phyloP scores from a whole-genome alignment of 2,113 vertebrate genomes.

The Mormyrus lacerda region DNA sequence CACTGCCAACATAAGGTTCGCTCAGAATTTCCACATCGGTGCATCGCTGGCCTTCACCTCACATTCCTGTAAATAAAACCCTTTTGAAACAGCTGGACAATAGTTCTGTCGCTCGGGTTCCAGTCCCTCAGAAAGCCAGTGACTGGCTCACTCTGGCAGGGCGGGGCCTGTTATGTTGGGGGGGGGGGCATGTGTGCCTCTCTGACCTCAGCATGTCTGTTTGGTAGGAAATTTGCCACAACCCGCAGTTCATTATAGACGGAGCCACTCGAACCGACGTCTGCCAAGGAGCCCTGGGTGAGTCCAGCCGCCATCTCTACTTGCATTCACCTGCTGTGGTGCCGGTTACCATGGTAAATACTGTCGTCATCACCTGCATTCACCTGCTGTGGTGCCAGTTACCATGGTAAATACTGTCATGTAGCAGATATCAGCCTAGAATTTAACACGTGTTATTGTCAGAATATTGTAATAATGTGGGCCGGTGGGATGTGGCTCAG shows the following conservation, averaged over 20 bases:
- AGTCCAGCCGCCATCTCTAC: slow-evolving; percentile 40
- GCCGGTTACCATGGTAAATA: not conserved
- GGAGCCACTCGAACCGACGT: slow-evolving; percentile 39
- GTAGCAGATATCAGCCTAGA: not conserved
- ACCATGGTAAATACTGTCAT: not conserved
- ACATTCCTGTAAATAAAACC: not conserved
- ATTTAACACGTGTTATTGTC: not conserved
- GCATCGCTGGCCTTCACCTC: not conserved
- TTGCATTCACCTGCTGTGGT: slow-evolving; percentile 19
- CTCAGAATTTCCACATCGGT: not conserved
- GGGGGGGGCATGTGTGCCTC: not conserved
- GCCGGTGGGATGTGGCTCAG: not conserved
- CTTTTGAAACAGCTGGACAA: not conserved
- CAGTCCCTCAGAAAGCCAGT: not conserved
- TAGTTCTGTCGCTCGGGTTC: not conserved
- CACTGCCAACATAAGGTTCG: too few species aligned
- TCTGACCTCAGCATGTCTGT: slow-evolving; percentile 47
- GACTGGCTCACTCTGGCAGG: not conserved
- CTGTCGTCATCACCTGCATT: too few species aligned
- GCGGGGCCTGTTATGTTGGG: not conserved
- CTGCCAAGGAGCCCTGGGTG: slow-evolving; percentile 42
- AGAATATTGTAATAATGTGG: not conserved
- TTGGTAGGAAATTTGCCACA: slow-evolving; percentile 44
- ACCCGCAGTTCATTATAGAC: slow-evolving; percentile 20
- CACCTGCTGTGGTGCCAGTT: not conserved